Conservation (phyloP, 2,797 vertebrate genomes). For the Anomalospiza imberbis region DNA sequence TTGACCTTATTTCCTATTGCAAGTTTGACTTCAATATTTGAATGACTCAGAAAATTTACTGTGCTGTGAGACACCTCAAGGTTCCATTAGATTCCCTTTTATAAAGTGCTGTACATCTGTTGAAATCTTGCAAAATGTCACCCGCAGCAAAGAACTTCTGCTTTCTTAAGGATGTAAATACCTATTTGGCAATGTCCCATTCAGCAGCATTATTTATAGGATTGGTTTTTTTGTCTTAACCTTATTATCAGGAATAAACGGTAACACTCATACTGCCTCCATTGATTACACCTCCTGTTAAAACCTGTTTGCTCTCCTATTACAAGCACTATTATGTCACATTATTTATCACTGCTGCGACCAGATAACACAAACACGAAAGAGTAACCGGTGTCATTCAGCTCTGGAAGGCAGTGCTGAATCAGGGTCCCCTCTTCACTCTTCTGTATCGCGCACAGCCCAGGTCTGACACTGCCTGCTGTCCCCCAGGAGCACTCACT, state of each 20-base stretch:
- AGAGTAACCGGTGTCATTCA: not conserved
- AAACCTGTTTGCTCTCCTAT: not conserved
- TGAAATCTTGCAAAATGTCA: not conserved
- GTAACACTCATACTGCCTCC: not conserved
- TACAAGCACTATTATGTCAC: not conserved
- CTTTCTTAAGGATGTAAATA: not conserved
- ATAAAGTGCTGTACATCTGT: not conserved
- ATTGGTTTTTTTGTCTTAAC: not conserved
- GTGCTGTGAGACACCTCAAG: not conserved
- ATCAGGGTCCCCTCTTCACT: constrained; percentile 48
- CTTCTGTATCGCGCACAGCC: not conserved
- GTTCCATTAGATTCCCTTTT: not conserved
- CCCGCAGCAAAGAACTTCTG: constrained; percentile 3
- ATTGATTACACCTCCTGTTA: not conserved
- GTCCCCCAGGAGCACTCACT: not conserved
- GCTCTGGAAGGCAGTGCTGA: constrained; percentile 48
- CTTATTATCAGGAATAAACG: not conserved
- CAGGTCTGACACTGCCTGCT: not conserved
- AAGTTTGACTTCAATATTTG: not conserved
- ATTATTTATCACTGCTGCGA: not conserved
- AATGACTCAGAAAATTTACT: not conserved
- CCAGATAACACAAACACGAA: not conserved
- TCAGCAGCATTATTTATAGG: not conserved
- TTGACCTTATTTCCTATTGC: not conserved
- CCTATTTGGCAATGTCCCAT: not conserved